Conservation (phyloP, 2,888 invertebrate genomes). For the Brachylomia viminalis region DNA sequence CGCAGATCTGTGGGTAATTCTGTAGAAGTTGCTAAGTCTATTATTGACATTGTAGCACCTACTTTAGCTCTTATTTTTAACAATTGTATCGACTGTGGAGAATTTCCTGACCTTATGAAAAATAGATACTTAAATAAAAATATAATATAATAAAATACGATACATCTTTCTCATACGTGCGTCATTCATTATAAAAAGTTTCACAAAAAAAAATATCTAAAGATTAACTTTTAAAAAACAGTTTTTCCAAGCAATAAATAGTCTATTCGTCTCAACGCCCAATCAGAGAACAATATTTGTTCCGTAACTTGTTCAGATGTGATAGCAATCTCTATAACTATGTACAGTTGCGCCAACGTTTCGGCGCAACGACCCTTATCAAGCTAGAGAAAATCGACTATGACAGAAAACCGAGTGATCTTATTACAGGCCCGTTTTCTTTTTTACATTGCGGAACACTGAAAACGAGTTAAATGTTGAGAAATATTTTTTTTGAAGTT, state of each 20-base stretch:
- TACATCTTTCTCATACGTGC: background rate
- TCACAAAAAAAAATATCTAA: background rate
- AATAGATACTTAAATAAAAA: too few relatives aligned
- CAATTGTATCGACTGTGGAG: too few relatives aligned
- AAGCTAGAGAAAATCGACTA: slow-evolving; percentile 48
- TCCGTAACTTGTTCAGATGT: slow-evolving; percentile 41
- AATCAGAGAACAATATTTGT: slow-evolving; percentile 25
- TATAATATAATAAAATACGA: too few relatives aligned
- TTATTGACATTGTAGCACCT: too few relatives aligned
- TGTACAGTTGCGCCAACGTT: slow-evolving; percentile 23
- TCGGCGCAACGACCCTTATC: slow-evolving; percentile 57
- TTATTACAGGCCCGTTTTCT: slow-evolving; percentile 48
- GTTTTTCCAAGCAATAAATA: background rate
- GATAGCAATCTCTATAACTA: slow-evolving; percentile 19
- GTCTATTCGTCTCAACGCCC: background rate
- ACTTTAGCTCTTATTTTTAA: too few relatives aligned
- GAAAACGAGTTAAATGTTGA: slow-evolving; percentile 10
- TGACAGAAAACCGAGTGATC: slow-evolving; percentile 63
- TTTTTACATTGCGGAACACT: slow-evolving; percentile 36
- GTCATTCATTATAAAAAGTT: background rate
- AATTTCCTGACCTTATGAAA: too few relatives aligned
- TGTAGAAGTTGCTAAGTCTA: too few relatives aligned
- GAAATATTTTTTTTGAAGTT: slow-evolving; percentile 1
- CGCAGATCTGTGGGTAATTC: too few relatives aligned
- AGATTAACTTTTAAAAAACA: too few relatives aligned